Evolutionary conservation across 1,140 invertebrate species (phyloP), one percentile per base, ranked within the genome.

Genomic region (Neocloeon triangulifer): DNA sequence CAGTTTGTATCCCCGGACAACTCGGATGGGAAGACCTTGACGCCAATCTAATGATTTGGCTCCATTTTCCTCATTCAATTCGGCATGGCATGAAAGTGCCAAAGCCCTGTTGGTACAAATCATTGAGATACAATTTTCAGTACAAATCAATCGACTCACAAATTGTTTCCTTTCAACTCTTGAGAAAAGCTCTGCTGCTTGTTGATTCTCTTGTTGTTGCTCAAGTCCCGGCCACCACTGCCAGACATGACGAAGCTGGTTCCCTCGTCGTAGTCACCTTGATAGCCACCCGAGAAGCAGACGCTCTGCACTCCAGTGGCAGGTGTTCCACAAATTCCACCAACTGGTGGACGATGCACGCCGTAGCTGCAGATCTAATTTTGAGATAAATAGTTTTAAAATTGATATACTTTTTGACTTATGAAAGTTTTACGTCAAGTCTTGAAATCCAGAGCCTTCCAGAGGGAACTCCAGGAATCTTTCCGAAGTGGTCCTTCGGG

Each of bases 181-280:
- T 88, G 81, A 48, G 86, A 76, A 50, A 66, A 75, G 36, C n/a
- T n/a, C n/a, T n/a, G 78, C 46, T 86, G 81, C 37, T 64, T 66
- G 5, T 71, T 71, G 4, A 73, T 77, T 30, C 80, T 55, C 46
- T 81, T 82, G 48, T 84, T 84, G 12, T 77, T 71, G 12, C 72
- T 74, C 4, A 82, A 55, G 49, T 85, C 75, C 30, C 78, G 51
- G 0, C 80, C 80, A 10, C 80, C 80, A 43, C 74, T 76, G 19
- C 78, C 80, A 3, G 79, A 85, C 44, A 85, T 86, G 1, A 67
- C 63, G 47, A 89, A 84, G 44, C 78, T 69, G 17, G 78, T 66
- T 0, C 84, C 84, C 40, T 76, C 59, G 49, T 89, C 82, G 14
- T 70, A 57, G 49, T 88, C 81, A 50, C 85, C 81, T 52, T 84